Base-by-base conservation (phyloP, 1,140 invertebrate genomes). In the Agrilus planipennis region DNA sequence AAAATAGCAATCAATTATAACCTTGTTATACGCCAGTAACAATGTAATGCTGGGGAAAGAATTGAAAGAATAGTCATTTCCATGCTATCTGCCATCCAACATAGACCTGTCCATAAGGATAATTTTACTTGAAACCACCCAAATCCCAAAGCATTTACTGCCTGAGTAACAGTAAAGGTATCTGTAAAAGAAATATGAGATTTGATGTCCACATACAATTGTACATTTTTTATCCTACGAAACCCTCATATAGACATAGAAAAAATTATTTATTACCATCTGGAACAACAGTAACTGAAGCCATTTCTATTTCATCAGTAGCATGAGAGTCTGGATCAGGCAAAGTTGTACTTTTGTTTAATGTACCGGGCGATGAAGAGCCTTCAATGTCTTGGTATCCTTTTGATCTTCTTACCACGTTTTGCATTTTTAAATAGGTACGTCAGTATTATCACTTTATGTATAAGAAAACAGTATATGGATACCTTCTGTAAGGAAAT, bases 1-100 rank as follows among this genome's bases (percentile, higher is more conserved):
- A n/a, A 6, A 25, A 25, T 7, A 25, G 6, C 6, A 6, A 25
- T 25, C 19, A 19, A 20, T 14, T 9, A 23, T 35, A 25, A 89
- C 65, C 82, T 76, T 46, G 80, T 76, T 47, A 96, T 84, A 54
- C 84, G 78, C 91, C 91, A 96, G 63, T 89, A 83, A 65, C 91
- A 96, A 59, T 90, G 87, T 14, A 96, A 64, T 0, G 90, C 87
- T 31, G 91, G 90, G 31, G 87, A 89, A 11, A 96, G 62, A 48
- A 96, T 93, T 50, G 87, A 89, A 5, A 97, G 66, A 55, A 96
- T 92, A 58, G 92, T 95, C 84, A 96, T 95, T 70, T 96, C 92
- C 91, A 96, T 95, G 27, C 89, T 91, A 64, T 97, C 92, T 19
- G 91, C 87, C 90, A 94, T 95, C 90, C 91, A 88, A 57, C 86